phyloP scores from a whole-genome alignment of 2,797 vertebrate genomes.

The Sebastes matsubarae region DNA sequence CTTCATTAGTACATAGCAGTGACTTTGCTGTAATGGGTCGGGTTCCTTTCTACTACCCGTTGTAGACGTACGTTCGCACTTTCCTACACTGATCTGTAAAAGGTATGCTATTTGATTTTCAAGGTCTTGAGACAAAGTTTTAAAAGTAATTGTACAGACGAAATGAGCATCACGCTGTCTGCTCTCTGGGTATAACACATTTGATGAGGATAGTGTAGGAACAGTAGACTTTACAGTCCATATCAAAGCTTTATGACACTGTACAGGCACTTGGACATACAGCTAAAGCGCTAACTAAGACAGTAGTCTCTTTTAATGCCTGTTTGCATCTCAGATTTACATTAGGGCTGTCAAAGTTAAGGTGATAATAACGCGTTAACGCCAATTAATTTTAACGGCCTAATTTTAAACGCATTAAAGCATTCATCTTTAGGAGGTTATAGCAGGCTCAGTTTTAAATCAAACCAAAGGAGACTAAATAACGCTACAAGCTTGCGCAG shows the following conservation, averaged over 20 bases:
- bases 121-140: neutral
- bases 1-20: neutral
- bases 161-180: neutral
- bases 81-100: neutral
- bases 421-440: no score
- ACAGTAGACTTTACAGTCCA: slow-evolving; percentile 1
- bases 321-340: neutral
- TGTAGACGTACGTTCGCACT: slow-evolving; percentile 26
- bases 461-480: no score
- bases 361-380: no score
- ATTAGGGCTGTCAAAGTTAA: no score
- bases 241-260: neutral
- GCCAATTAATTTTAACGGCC: no score
- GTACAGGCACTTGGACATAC: neutral
- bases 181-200: neutral
- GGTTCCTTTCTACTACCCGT: slow-evolving; percentile 1
- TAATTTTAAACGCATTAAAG: no score
- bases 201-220: neutral
- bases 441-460: no score
- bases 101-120: neutral
- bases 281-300: no score
- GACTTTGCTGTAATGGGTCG: neutral
- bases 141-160: neutral
- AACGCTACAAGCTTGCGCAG: no score
- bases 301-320: neutral